Conservation (phyloP, 2,888 invertebrate genomes). For the Hirtodrosophila confusa region DNA sequence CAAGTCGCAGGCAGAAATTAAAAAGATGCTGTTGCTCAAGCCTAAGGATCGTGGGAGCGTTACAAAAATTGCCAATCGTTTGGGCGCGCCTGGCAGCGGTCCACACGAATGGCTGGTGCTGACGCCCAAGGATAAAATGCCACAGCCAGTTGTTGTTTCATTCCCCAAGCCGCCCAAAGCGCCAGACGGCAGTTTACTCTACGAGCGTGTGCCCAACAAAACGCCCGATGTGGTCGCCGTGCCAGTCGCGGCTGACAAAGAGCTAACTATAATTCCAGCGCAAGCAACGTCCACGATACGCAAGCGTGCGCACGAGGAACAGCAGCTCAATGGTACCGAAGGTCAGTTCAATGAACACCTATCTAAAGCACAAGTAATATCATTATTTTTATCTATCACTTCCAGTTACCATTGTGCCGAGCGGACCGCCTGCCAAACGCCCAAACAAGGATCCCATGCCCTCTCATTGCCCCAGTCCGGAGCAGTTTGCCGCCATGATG, state of each 20-base stretch:
- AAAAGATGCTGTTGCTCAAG: conserved; percentile 85
- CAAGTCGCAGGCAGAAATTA: conserved; percentile 86
- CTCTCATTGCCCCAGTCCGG: conserved; percentile 88
- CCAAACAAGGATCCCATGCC: conserved; percentile 91
- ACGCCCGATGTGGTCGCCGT: conserved; percentile 69
- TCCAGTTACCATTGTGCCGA: conserved; percentile 80
- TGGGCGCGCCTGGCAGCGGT: conserved; percentile 87
- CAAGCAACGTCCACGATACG: conserved; percentile 87
- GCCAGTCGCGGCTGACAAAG: conserved; percentile 86
- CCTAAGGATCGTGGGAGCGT: conserved; percentile 88
- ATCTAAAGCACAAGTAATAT: not conserved
- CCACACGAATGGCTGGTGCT: conserved; percentile 85
- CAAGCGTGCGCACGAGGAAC: conserved; percentile 93
- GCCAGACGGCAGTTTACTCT: conserved; percentile 93
- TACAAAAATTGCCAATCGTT: conserved; percentile 89
- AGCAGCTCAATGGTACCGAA: conserved; percentile 85
- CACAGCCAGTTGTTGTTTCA: conserved; percentile 91
- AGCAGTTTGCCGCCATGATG: conserved; percentile 90
- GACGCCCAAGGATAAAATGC: conserved; percentile 87
- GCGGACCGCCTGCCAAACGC: conserved; percentile 90
- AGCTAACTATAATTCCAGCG: conserved; percentile 86
- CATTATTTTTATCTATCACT: not conserved
- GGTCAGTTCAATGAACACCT: conserved; percentile 57
- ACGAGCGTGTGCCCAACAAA: conserved; percentile 94
- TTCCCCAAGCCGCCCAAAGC: conserved; percentile 97